Base-by-base conservation (phyloP, 2,113 vertebrate species). In the Myotis brandtii region DNA sequence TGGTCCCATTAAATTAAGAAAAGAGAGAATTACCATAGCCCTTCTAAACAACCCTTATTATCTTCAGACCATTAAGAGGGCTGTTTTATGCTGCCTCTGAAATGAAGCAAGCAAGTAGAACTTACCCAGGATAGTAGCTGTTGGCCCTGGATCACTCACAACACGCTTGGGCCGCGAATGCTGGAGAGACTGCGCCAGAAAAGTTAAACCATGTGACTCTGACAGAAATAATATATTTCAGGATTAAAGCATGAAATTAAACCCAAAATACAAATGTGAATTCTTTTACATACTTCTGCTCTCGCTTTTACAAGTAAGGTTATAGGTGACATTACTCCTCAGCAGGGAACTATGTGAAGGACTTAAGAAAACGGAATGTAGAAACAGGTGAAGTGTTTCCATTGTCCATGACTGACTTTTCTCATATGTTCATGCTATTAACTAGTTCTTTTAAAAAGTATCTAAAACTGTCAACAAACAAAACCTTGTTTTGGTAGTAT, bases 131-230 rank as follows among this genome's bases (percentile, higher is more conserved):
- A 40, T 1, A 2, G 32, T 3, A n/a, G 88, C 21, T 18, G 56
- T 2, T 27, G 94, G 88, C 20, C 16, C 52, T 16, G 46, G 17
- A 77, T 91, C 76, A 84, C 69, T 4, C 1, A 48, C 70, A 52
- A 16, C 46, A 64, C 7, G 34, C 67, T 50, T 95, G 89, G 27
- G 43, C 72, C 72, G 82, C 0, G 48, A 86, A 59, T 73, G 77
- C 83, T 20, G 89, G 2, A 83, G 27, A 86, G 95, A 96, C 21
- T 92, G 95, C 12, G 30, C 46, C 93, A 96, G 93, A 34, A 95
- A 94, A 82, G 73, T 64, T 54, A 95, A 85, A 18, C 67, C 82
- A 56, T 3, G 72, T 32, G 91, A 95, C 43, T 93, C 95, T 96
- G 86, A 82, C 2, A 64, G 23, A 52, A 95, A 85, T 40, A 79